Evolutionary conservation across 2,113 vertebrate species (phyloP).

Genomic region (Pomatorhinus ruficollis): DNA sequence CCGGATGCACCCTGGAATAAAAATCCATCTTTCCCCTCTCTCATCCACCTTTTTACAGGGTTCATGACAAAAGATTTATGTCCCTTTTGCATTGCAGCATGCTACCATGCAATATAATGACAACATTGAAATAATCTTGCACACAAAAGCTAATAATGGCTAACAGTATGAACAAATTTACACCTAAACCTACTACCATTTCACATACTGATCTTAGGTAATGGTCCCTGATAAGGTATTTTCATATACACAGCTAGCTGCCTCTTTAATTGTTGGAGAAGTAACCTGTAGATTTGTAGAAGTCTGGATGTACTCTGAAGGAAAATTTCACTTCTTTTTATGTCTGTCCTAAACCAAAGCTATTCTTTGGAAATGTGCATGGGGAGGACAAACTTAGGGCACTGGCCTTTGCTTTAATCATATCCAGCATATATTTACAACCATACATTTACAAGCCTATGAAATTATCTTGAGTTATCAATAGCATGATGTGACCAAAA

Average conservation of each 20-base stretch:
- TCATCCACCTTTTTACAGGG: background rate
- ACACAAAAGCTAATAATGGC: background rate
- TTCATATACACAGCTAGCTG: background rate
- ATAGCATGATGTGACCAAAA: background rate
- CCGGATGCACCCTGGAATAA: background rate
- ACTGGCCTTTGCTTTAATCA: background rate
- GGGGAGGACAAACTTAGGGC: background rate
- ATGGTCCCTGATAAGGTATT: background rate
- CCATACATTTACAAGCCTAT: background rate
- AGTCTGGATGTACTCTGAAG: background rate
- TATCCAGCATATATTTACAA: background rate
- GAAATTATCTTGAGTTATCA: background rate
- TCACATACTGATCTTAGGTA: background rate
- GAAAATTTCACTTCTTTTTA: background rate
- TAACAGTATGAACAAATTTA: background rate
- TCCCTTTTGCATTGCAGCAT: background rate
- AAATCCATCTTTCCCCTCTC: background rate
- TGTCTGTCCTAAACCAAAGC: background rate
- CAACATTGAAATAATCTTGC: background rate
- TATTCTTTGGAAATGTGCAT: background rate
- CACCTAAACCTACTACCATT: background rate
- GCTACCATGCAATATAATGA: background rate
- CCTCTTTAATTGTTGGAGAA: background rate
- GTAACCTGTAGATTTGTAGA: background rate
- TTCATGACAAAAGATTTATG: background rate